phyloP scores from a whole-genome alignment of 2,113 vertebrate genomes.

The Capricornis sumatraensis region DNA sequence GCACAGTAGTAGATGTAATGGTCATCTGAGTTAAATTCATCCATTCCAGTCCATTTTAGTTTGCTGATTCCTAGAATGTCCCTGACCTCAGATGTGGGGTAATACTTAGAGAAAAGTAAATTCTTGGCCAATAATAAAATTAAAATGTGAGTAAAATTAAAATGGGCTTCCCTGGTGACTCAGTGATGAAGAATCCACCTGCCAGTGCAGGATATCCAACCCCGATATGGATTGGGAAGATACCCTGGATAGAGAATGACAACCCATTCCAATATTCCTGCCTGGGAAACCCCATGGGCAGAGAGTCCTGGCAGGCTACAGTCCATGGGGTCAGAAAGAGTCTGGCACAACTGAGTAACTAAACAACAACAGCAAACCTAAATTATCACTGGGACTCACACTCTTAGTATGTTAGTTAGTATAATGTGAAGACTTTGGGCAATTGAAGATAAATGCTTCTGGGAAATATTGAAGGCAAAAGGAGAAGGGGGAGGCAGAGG shows the following conservation, averaged over 20 bases:
- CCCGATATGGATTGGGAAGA: background rate
- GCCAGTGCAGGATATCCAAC: background rate
- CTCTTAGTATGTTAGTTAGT: background rate
- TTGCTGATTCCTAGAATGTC: no score
- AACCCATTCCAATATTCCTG: background rate
- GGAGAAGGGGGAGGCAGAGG: background rate
- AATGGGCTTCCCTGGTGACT: background rate
- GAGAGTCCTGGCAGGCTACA: background rate
- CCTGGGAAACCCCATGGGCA: background rate
- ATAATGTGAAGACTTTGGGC: background rate
- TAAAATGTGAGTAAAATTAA: background rate
- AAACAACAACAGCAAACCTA: background rate
- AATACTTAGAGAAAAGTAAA: background rate
- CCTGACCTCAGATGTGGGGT: no score
- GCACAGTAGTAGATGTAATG: no score
- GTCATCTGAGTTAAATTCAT: no score
- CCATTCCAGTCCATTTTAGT: no score
- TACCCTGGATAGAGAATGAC: background rate
- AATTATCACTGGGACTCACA: background rate
- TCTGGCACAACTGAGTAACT: background rate
- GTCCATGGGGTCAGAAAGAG: background rate
- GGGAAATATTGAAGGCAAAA: background rate
- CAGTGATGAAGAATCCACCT: background rate
- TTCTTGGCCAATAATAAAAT: background rate
- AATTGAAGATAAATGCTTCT: background rate